These are phyloP conservation scores for Stercorarius parasiticus DNA, from an alignment of 2,113 vertebrate genomes.

Conservation along the genomic window DNA sequence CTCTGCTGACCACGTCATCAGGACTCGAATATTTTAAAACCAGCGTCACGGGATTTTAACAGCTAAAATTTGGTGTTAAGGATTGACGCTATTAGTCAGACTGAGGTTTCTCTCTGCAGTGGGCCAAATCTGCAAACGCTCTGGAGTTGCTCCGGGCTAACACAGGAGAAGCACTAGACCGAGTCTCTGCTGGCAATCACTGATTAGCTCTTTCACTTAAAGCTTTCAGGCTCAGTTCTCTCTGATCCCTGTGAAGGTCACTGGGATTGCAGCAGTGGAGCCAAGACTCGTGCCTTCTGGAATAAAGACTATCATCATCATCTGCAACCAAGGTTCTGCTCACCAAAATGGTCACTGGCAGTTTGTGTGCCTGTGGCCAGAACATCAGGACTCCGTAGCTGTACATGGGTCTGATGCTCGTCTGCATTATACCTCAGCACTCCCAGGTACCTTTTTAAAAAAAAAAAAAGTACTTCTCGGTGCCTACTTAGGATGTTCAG, in stretches of 20 bases:
- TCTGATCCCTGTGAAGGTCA: slow-evolving; percentile 22
- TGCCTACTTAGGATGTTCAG: background rate
- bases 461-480: background rate
- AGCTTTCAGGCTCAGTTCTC: background rate
- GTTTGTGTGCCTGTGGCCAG: background rate
- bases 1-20: background rate
- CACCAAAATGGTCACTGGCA: background rate
- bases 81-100: background rate
- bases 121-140: background rate
- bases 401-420: fast-evolving
- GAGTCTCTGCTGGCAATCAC: background rate
- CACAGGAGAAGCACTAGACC: background rate
- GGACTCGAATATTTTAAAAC: background rate
- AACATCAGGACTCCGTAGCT: background rate
- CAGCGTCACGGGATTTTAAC: background rate
- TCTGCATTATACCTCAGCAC: background rate
- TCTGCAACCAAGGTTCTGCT: background rate
- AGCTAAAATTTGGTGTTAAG: background rate
- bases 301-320: background rate
- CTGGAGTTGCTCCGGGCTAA: background rate
- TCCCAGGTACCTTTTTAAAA: background rate
- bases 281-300: background rate
- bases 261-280: background rate
- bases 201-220: background rate
- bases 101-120: background rate